A percentile compares a stretch with the other conserved stretches of the same genome.
Evolutionary conservation across 2,113 vertebrate species (phyloP).

Genomic region (Aspidoscelis tigris): DNA sequence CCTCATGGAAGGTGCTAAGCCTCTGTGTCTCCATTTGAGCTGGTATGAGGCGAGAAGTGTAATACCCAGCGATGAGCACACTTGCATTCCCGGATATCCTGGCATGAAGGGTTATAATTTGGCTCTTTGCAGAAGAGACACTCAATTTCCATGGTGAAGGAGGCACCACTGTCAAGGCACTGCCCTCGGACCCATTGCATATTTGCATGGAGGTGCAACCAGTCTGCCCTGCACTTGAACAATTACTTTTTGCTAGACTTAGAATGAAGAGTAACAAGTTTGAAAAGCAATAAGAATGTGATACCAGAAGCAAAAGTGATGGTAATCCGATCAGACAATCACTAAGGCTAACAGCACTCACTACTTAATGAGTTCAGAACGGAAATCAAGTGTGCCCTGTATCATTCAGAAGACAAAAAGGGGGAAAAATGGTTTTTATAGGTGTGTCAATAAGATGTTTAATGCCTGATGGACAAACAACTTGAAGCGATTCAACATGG

Average conservation of each 20-base stretch:
- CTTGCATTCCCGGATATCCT: no score
- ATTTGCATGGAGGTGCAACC: no score
- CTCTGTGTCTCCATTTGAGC: no score
- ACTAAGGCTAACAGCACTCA: not conserved
- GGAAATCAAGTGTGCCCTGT: not conserved
- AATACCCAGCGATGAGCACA: no score
- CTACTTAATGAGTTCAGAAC: not conserved
- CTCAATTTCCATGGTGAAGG: no score
- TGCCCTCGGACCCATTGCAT: no score
- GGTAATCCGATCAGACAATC: not conserved
- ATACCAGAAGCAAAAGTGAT: slow-evolving; percentile 3
- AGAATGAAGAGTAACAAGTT: not conserved
- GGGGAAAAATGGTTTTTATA: not conserved
- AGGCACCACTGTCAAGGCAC: no score
- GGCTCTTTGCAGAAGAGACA: no score
- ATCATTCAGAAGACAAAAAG: slow-evolving; percentile 5
- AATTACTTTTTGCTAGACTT: not conserved
- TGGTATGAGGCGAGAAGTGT: no score
- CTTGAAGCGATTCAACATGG: not conserved
- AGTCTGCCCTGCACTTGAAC: no score
- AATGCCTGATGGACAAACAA: slow-evolving; percentile 18
- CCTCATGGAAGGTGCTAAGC: no score
- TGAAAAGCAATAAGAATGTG: not conserved
- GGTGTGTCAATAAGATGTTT: slow-evolving; percentile 26
- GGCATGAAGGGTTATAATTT: no score